Evolutionary conservation across 2,888 invertebrate species (phyloP), one percentile per base, ranked within the genome.

Genomic region (Yponomeuta sedellus): DNA sequence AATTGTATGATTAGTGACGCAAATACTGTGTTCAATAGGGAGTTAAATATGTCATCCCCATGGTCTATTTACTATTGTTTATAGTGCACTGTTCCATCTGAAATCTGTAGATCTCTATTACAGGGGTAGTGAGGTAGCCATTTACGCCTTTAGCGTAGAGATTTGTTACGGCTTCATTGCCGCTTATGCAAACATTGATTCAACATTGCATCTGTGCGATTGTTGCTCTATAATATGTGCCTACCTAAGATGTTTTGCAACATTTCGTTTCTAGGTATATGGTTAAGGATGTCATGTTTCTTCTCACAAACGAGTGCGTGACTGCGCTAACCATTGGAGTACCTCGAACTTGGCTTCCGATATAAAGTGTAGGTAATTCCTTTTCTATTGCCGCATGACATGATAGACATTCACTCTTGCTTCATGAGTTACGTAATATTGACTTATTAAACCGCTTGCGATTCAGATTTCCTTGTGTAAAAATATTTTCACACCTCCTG

Each of bases 1-100:
- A 89, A 89, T 86, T 84, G 82, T 85, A 79, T 82, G 84, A 84
- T 83, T 83, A 83, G 81, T 91, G 90, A 89, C 89, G 90, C 85
- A 88, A 85, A 86, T 87, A 85, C 81, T 22, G 77, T 77, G 78
- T 82, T 82, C 83, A 87, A 81, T 83, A 85, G 82, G 73, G 72
- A 78, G 79, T 82, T 85, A 85, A 86, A 80, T 89, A 81, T 85
- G 86, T 57, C 65, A 20, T 11, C 20, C 22, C 22, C 20, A 20
- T 12, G 59, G 62, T 16, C 52, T 22, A 34, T 52, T 64, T 19
- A 40, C 20, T 52, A 40, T 44, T 52, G 58, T 58, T 58, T 10
- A 58, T 58, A 20, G 58, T 3, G 22, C 58, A 20, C n/a, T 16
- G 19, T 56, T 8, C 34, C 34, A 34, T 34, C 34, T 34, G 56